Evolutionary conservation across 2,113 vertebrate genomes (phyloP).

Genomic region (Platysteira castanea): DNA sequence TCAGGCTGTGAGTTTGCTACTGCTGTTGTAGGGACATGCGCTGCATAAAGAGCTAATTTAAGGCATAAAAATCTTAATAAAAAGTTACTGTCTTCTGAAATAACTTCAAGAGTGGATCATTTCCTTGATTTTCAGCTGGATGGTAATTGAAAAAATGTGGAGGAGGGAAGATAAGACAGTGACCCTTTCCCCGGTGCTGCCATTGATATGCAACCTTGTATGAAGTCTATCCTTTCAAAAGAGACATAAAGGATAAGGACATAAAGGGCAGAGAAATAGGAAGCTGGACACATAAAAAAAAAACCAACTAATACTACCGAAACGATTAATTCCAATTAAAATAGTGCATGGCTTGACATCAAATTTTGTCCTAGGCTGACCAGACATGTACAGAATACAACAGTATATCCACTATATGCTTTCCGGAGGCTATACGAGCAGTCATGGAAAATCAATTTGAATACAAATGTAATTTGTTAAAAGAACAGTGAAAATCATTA

Average conservation of each 20-base stretch:
- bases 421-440: not conserved
- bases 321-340: not conserved
- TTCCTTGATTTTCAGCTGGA: not conserved
- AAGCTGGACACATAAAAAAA: not conserved
- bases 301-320: not conserved
- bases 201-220: not conserved
- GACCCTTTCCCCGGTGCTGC: not conserved
- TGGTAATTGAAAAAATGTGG: not conserved
- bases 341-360: not conserved
- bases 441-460: slow-evolving; percentile 41
- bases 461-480: slow-evolving; percentile 58
- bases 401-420: not conserved
- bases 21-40: not conserved
- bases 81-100: not conserved
- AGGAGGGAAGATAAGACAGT: not conserved
- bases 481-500: slow-evolving; percentile 48
- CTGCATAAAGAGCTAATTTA: not conserved
- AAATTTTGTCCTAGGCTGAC: not conserved
- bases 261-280: not conserved
- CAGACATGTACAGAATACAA: not conserved
- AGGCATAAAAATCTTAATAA: not conserved
- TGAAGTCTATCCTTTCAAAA: not conserved
- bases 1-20: not conserved
- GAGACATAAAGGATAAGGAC: not conserved
- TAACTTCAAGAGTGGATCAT: not conserved